Percentiles rank a stretch among this genome's conserved stretches.
phyloP scores from a whole-genome alignment of 2,113 vertebrate species.

The Struthio camelus region DNA sequence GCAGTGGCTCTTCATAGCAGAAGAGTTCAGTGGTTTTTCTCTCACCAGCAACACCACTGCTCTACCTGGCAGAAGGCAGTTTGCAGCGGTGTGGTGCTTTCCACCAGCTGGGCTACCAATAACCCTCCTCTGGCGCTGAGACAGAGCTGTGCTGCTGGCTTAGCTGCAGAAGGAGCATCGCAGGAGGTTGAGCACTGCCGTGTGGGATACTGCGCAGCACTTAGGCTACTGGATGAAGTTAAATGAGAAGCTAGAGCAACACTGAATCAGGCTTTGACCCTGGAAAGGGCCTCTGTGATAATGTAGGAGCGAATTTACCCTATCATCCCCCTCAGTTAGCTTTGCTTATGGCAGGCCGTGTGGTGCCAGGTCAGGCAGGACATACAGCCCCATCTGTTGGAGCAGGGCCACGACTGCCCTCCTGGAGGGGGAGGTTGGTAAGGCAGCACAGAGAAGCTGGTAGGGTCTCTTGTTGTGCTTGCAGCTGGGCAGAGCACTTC shows the following conservation, averaged over 20 bases:
- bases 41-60: background rate
- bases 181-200: too few species aligned
- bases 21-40: background rate
- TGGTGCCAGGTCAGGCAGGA: rapidly evolving
- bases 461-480: background rate
- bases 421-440: rapidly evolving
- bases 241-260: background rate
- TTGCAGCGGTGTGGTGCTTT: background rate
- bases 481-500: background rate
- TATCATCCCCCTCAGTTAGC: background rate
- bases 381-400: background rate
- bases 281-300: background rate
- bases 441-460: background rate
- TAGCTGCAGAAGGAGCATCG: too few species aligned
- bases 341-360: rapidly evolving
- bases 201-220: too few species aligned
- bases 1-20: too few species aligned
- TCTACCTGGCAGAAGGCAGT: too few species aligned
- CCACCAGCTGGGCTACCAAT: background rate
- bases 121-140: too few species aligned
- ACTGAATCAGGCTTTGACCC: background rate
- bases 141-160: too few species aligned
- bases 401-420: background rate
- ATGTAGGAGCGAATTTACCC: background rate
- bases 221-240: rapidly evolving